Base-by-base conservation (phyloP, 2,113 vertebrate genomes). In the Phasianus colchicus region DNA sequence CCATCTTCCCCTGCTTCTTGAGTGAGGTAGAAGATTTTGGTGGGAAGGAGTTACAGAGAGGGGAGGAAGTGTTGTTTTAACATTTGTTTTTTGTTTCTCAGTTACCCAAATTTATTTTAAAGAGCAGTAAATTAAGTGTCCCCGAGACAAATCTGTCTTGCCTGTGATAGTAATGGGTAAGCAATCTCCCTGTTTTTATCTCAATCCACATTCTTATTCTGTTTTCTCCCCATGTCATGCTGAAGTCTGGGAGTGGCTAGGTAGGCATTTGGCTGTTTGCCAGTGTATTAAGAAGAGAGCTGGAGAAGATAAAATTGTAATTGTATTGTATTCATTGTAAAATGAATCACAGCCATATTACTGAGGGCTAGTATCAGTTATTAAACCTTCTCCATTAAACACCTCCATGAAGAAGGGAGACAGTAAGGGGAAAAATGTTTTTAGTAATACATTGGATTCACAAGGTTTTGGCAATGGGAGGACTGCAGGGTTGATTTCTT, bases 21-120 rank as follows among this genome's bases (percentile, higher is more conserved):
- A 27, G 42, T 83, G 27, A 36, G 57, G 9, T 36, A 64, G 20
- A 48, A 57, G 30, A 34, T 9, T 85, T 74, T 61, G 66, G 40
- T 52, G 12, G 63, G n/a, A n/a, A 61, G 70, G 36, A 42, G 4
- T 78, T 74, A 60, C 32, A 71, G 45, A 71, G 18, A 20, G 50
- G 20, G 25, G n/a, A 75, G 42, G 47, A 86, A 47, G 10, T 90
- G 71, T 21, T 67, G 38, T 42, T 61, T 95, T 87, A 66, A 57
- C 85, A 40, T 85, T 88, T 82, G 48, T 6, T 75, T 78, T 78
- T 90, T 88, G 36, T 78, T 92, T 82, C 71, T 88, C 55, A 71
- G 57, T 82, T 90, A 82, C 17, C 25, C 57, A 86, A 83, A 83
- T 78, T 34, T 91, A 61, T 93, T 89, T 79, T 89, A 89, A 93